phyloP scores from a whole-genome alignment of 2,888 invertebrate genomes.

The Caenorhabditis sp. region DNA sequence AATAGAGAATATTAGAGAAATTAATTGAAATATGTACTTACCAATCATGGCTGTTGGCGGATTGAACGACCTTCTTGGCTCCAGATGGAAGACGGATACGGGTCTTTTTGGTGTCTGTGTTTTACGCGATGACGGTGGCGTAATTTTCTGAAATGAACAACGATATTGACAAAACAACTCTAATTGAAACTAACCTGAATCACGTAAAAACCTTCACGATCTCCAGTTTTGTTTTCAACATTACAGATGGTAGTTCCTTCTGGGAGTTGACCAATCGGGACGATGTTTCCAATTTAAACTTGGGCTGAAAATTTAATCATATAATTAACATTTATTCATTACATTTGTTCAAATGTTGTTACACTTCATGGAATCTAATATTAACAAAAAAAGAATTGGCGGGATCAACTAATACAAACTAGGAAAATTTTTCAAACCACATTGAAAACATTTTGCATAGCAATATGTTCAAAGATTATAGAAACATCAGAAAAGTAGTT shows the following conservation, averaged over 20 bases:
- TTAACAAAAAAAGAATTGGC: no score
- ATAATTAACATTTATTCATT: no score
- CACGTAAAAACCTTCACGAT: constrained; percentile 93
- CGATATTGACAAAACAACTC: background rate
- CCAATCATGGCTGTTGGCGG: constrained; percentile 99
- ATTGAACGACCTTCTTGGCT: no score
- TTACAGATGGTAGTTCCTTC: no score
- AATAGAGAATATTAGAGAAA: background rate
- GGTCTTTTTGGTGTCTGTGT: constrained; percentile 94
- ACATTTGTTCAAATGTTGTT: constrained; percentile 10
- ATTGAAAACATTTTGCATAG: background rate
- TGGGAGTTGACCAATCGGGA: no score
- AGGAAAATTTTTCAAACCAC: background rate
- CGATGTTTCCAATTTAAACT: constrained; percentile 88
- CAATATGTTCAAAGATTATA: background rate
- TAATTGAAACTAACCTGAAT: constrained; percentile 78
- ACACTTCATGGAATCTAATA: constrained; percentile 37
- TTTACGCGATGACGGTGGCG: constrained; percentile 98
- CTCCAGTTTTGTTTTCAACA: constrained; percentile 97
- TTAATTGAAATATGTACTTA: constrained; percentile 71
- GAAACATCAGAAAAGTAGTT: no score
- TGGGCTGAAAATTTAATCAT: constrained; percentile 74
- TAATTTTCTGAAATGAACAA: no score
- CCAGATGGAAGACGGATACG: constrained; percentile 94
- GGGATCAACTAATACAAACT: no score